Evolutionary conservation across 1,140 invertebrate species (phyloP).

Genomic region (Venustaconcha ellipsiformis): DNA sequence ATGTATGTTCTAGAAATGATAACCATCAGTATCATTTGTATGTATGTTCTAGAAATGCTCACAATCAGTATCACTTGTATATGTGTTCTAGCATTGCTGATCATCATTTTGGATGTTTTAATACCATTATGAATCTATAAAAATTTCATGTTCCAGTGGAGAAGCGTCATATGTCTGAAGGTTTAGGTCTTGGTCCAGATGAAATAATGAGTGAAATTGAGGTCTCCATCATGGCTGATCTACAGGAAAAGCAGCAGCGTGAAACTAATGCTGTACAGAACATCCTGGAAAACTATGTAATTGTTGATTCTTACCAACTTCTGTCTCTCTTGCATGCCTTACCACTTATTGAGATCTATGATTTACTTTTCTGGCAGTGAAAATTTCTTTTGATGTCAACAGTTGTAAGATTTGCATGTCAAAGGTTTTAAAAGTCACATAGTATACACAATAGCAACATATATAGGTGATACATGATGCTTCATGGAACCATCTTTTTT

Average conservation of each 20-base stretch:
- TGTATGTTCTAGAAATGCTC: no score
- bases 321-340: neutral
- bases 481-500: no score
- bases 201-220: constrained; percentile 41
- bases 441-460: neutral
- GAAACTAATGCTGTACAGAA: constrained; percentile 40
- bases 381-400: neutral
- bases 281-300: constrained; percentile 46
- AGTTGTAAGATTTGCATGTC: neutral
- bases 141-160: constrained; percentile 39
- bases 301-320: neutral
- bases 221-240: constrained; percentile 50
- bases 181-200: constrained; percentile 26
- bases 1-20: no score
- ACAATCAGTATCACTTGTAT: no score
- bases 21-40: no score
- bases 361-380: neutral
- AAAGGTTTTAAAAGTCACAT: neutral
- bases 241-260: constrained; percentile 53
- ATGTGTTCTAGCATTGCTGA: no score
- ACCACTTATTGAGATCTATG: no score
- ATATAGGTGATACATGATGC: neutral
- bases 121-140: neutral
- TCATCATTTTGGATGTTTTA: no score
- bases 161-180: constrained; percentile 27